A percentile compares a stretch with the other conserved stretches of the same genome.
Conservation (phyloP, 2,888 invertebrate species). For the Hyposoter didymator region DNA sequence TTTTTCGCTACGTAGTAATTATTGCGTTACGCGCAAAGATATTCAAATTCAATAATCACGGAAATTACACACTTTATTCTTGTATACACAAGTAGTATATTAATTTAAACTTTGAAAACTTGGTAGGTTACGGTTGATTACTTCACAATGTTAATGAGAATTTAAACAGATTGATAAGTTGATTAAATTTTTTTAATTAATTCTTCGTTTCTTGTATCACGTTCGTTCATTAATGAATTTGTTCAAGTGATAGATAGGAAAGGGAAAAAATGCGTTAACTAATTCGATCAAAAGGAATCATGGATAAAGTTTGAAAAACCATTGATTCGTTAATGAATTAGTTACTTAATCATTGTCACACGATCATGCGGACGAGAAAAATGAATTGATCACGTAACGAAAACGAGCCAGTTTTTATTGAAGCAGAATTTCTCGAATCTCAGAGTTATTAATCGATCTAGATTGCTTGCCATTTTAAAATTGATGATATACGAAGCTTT, state of each 20-base stretch:
- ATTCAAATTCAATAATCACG: constrained; percentile 42
- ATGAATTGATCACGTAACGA: background rate
- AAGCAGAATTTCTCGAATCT: background rate
- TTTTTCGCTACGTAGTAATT: constrained; percentile 35
- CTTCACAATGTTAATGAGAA: background rate
- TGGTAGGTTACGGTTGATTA: background rate
- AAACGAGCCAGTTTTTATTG: background rate
- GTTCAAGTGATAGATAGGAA: background rate
- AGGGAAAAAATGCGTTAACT: background rate
- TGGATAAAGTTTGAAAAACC: background rate
- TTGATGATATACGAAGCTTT: constrained; percentile 51
- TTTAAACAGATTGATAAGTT: background rate
- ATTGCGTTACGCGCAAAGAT: constrained; percentile 31
- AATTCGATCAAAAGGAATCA: background rate
- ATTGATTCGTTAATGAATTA: background rate
- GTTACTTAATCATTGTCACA: background rate
- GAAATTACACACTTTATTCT: constrained; percentile 17
- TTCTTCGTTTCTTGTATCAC: background rate
- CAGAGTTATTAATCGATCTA: background rate
- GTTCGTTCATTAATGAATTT: background rate
- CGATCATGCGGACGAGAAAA: background rate
- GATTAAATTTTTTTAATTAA: background rate
- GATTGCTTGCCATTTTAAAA: constrained; percentile 38
- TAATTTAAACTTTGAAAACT: background rate
- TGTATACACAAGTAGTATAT: background rate